phyloP scores from a whole-genome alignment of 2,113 vertebrate species.

The Pedionomus torquatus region DNA sequence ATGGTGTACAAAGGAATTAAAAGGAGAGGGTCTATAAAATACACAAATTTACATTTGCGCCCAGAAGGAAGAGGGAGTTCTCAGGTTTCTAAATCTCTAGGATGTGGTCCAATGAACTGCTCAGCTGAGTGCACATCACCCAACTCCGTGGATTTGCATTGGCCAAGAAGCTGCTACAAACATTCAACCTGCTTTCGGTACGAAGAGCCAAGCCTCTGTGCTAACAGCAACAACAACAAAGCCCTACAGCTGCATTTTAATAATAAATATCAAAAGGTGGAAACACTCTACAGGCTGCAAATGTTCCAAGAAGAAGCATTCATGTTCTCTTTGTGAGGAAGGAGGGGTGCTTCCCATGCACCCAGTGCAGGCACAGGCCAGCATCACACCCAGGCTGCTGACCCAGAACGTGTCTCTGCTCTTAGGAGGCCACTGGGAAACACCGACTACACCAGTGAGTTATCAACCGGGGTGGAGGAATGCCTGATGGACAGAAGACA shows the following conservation, averaged over 20 bases:
- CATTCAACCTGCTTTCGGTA: background rate
- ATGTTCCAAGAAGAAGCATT: background rate
- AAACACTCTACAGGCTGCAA: background rate
- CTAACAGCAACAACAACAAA: no score
- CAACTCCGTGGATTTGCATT: background rate
- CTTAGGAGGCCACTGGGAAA: background rate
- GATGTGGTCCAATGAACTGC: background rate
- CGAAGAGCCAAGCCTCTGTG: background rate
- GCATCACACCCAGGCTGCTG: background rate
- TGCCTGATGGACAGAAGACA: background rate
- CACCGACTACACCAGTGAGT: background rate
- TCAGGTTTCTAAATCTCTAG: background rate
- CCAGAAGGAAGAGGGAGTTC: background rate
- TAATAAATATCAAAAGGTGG: background rate
- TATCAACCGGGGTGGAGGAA: slow-evolving; percentile 5
- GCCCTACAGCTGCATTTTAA: background rate
- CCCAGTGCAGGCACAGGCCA: background rate
- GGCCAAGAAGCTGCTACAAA: background rate
- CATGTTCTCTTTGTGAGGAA: background rate
- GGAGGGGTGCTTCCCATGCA: background rate
- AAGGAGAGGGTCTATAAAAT: background rate
- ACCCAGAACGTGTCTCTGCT: background rate
- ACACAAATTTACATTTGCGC: background rate
- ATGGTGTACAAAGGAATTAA: background rate
- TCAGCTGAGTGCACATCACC: background rate